Conservation (phyloP, 2,113 vertebrate genomes). For the Hypanus sabinus region DNA sequence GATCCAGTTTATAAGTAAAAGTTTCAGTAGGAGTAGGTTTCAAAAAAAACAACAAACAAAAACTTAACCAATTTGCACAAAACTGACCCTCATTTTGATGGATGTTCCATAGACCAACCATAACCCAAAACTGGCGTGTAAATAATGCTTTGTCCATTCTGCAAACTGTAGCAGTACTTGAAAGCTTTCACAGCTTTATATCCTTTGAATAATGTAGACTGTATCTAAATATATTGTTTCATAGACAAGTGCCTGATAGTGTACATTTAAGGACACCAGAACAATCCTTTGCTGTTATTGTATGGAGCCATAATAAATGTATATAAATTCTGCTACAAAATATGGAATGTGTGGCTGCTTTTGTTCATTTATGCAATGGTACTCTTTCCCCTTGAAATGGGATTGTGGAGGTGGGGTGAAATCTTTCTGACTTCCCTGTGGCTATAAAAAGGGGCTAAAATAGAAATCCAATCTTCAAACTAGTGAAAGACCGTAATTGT, state of each 20-base stretch:
- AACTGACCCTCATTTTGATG: slow-evolving; percentile 50
- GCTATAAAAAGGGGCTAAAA: background rate
- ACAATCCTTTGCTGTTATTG: slow-evolving; percentile 70
- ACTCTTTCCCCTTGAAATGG: slow-evolving; percentile 29
- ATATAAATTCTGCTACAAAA: slow-evolving; percentile 72
- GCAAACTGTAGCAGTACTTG: slow-evolving; percentile 47
- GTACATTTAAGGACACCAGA: slow-evolving; percentile 66
- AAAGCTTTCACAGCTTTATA: slow-evolving; percentile 45
- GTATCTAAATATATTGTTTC: slow-evolving; percentile 55
- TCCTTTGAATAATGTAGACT: slow-evolving; percentile 50
- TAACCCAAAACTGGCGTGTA: slow-evolving; percentile 48
- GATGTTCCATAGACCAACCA: slow-evolving; percentile 51
- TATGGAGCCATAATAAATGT: slow-evolving; percentile 80
- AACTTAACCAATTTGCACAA: slow-evolving; percentile 47
- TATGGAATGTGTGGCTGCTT: slow-evolving; percentile 46
- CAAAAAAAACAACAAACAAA: slow-evolving; percentile 61
- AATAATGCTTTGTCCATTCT: slow-evolving; percentile 49
- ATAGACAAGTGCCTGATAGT: slow-evolving; percentile 74
- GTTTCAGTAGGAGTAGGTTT: slow-evolving; percentile 59
- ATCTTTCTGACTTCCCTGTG: background rate
- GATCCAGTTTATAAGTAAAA: slow-evolving; percentile 60
- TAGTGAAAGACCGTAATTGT: background rate
- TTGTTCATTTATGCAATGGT: slow-evolving; percentile 45
- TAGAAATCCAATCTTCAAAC: background rate
- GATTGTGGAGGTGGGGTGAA: background rate